Base-by-base conservation (phyloP, 2,888 invertebrate species). In the Lithophane leautieri region DNA sequence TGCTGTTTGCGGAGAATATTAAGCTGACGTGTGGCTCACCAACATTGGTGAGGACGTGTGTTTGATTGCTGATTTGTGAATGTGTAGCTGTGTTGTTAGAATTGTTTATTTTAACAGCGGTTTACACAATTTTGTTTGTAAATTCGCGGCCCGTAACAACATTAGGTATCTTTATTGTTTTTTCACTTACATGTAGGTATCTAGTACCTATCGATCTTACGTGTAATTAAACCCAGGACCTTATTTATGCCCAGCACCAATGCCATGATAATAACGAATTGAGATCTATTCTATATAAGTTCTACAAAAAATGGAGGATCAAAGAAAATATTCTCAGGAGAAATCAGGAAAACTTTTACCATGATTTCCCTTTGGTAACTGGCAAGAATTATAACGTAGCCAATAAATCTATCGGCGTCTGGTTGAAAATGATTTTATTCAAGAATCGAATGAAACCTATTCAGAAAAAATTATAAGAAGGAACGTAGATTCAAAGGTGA, bases 311-410 rank as follows among this genome's bases (percentile, higher is more conserved):
- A 56, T 14, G 0, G 14, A 14, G 25, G 25, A 28, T 71, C 47
- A 50, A 19, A 61, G 52, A 40, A 79, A 54, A 68, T 34, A 61
- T 34, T 69, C 76, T 73, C 86, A n/a, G 11, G 79, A 81, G 86
- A 86, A 87, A 86, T 85, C 75, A 76, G 50, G 25, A 70, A 75
- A 78, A 73, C 22, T 75, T 78, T 69, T 25, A 42, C 65, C 65
- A 72, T 83, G 78, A 86, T 83, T 86, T 85, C 87, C 85, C 86
- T 70, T 60, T 22, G 77, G 86, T 63, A 72, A 70, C 56, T 78
- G 70, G 66, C 60, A 78, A 74, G 61, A 82, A 78, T 75, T 83
- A 83, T 77, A 78, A 63, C 40, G 63, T 52, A 73, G 69, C 40
- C 78, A 85, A 79, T 82, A 71, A 79, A 74, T 79, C 66, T 76